These are phyloP conservation scores for Sebastes fasciatus DNA, from an alignment of 2,113 vertebrate species.

Conservation along the genomic window DNA sequence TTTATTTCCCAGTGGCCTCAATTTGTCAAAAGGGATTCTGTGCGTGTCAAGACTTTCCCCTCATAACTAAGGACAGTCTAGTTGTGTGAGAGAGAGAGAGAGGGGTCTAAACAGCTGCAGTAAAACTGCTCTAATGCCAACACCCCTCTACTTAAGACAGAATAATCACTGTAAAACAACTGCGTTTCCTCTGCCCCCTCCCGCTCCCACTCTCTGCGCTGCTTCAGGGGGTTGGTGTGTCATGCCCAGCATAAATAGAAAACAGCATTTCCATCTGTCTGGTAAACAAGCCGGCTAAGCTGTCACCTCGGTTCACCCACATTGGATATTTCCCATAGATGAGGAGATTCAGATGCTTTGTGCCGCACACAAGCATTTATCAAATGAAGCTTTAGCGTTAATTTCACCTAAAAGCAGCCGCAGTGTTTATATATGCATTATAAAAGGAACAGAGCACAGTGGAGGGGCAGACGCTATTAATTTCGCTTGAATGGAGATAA, in stretches of 20 bases:
- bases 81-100: constrained; percentile 32
- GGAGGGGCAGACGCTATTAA: background rate
- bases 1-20: constrained; percentile 75
- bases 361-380: constrained; percentile 28
- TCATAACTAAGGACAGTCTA: constrained; percentile 39
- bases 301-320: constrained; percentile 64
- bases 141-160: constrained; percentile 56
- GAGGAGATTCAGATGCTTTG: constrained; percentile 49
- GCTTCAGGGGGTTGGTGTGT: constrained; percentile 67
- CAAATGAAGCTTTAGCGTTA: constrained; percentile 21
- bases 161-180: constrained; percentile 68
- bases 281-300: constrained; percentile 71
- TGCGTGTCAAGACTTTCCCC: constrained; percentile 50
- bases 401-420: constrained; percentile 42
- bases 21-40: constrained; percentile 71
- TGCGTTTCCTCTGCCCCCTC: constrained; percentile 28
- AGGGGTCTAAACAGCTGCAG: constrained; percentile 38
- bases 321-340: constrained; percentile 52
- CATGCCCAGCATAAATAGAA: constrained; percentile 74
- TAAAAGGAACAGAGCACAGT: constrained; percentile 1
- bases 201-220: constrained; percentile 42
- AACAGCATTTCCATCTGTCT: constrained; percentile 74
- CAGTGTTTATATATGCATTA: constrained; percentile 25
- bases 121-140: constrained; percentile 51
- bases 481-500: background rate